phyloP scores from a whole-genome alignment of 2,113 vertebrate genomes.

The Oostethus manadensis region DNA sequence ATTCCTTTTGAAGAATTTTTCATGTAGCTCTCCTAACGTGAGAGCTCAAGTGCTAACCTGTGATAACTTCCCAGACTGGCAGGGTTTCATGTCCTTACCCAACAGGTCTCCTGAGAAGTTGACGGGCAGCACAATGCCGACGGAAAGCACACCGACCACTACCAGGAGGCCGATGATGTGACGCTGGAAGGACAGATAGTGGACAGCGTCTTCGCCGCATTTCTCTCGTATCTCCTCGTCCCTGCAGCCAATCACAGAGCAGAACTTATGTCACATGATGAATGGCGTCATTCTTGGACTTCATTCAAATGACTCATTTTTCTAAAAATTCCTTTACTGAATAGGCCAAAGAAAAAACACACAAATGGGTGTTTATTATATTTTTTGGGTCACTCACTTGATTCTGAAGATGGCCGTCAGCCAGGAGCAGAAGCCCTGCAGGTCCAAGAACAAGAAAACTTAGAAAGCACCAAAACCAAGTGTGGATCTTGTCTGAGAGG shows the following conservation, averaged over 20 bases:
- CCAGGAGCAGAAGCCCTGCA: conserved; percentile 96
- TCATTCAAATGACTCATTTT: not conserved
- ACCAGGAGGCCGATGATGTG: conserved; percentile 97
- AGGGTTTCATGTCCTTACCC: conserved; percentile 67
- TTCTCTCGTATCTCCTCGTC: conserved; percentile 96
- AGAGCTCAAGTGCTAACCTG: no score
- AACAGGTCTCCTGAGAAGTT: conserved; percentile 97
- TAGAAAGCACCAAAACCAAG: no score
- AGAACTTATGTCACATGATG: not conserved
- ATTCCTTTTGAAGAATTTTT: no score
- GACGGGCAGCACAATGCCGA: conserved; percentile 92
- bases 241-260: conserved; percentile 59
- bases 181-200: conserved; percentile 97
- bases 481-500: conserved; percentile 7
- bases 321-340: no score
- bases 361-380: no score
- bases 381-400: conserved; percentile 82
- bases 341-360: not conserved
- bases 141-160: conserved; percentile 88
- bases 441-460: not conserved
- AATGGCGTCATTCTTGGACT: not conserved
- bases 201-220: conserved; percentile 90
- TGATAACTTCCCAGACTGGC: no score
- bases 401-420: conserved; percentile 98
- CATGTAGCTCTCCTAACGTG: no score